Evolutionary conservation across 2,888 invertebrate genomes (phyloP), one percentile per base, ranked within the genome.

Genomic region (Microctonus brassicae): DNA sequence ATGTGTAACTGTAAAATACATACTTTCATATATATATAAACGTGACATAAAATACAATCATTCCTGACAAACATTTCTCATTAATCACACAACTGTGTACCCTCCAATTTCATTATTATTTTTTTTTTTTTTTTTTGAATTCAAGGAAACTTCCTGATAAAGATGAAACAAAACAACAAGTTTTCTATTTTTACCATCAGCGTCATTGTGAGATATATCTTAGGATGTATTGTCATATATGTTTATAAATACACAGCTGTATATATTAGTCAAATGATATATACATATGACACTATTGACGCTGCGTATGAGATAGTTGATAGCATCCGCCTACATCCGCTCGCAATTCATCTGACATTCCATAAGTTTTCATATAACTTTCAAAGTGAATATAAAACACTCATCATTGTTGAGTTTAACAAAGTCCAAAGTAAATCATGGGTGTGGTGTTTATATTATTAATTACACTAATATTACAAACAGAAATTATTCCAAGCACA

Each of bases 261-360:
- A n/a, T n/a, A n/a, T n/a, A n/a, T n/a, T n/a, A n/a, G n/a, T n/a
- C n/a, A n/a, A 53, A 61, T 20, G 26, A 57, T 26, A 26, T 57
- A 24, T 26, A 26, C 29, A 24, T 47, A 39, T 39, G 39, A 6
- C 39, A n/a, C n/a, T n/a, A n/a, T n/a, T n/a, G n/a, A n/a, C 29
- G 13, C 13, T 24, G 7, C 20, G 17, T n/a, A n/a, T 47, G 53
- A 34, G 64, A 63, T 63, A 70, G 34, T 47, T 22, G n/a, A n/a
- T n/a, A n/a, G n/a, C n/a, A n/a, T n/a, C n/a, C n/a, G 52, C 22
- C 70, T 70, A 64, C 64, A 70, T 70, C 70, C 70, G 42, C 42
- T 58, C 20, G 33, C 10, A n/a, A n/a, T n/a, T n/a, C n/a, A n/a
- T n/a, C n/a, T n/a, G n/a, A n/a, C n/a, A n/a, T n/a, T n/a, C n/a